A percentile compares a stretch with the other conserved stretches of the same genome.
Evolutionary conservation across 2,113 vertebrate species (phyloP).

Genomic region (Edolisoma coerulescens): DNA sequence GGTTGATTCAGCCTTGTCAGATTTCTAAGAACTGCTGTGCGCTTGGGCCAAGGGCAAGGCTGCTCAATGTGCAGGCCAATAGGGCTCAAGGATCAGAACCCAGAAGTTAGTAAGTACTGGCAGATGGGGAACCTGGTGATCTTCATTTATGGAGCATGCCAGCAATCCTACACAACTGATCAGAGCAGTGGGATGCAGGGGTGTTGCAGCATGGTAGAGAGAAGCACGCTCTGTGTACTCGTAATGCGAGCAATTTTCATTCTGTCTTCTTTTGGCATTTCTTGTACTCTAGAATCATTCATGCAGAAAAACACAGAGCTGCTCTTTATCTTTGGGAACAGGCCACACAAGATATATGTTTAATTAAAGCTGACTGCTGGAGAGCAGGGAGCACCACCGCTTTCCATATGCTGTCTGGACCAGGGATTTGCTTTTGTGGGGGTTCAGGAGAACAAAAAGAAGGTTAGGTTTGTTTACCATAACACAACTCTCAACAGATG

Average conservation of each 20-base stretch:
- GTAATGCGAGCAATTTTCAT: neutral
- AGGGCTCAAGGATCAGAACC: neutral
- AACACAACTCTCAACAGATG: neutral
- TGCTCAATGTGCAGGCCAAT: neutral
- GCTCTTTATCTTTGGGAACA: neutral
- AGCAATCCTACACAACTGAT: neutral
- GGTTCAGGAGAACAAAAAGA: neutral
- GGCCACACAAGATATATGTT: neutral
- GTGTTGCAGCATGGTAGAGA: neutral
- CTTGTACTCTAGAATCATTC: neutral
- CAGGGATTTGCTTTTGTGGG: neutral
- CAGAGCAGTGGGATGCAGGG: neutral
- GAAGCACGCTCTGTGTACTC: rapidly evolving
- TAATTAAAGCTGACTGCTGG: constrained; percentile 19
- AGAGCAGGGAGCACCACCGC: neutral
- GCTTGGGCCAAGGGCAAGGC: neutral
- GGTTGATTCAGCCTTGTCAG: neutral
- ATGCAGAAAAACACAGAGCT: constrained; percentile 4
- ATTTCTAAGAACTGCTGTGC: neutral
- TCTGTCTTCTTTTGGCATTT: constrained; percentile 6
- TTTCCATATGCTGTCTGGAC: neutral
- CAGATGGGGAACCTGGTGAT: neutral
- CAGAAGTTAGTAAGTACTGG: neutral
- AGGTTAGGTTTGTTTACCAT: neutral
- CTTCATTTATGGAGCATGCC: neutral